Evolutionary conservation across 1,140 invertebrate genomes (phyloP), one percentile per base, ranked within the genome.

Genomic region (Drosophila neocordata): DNA sequence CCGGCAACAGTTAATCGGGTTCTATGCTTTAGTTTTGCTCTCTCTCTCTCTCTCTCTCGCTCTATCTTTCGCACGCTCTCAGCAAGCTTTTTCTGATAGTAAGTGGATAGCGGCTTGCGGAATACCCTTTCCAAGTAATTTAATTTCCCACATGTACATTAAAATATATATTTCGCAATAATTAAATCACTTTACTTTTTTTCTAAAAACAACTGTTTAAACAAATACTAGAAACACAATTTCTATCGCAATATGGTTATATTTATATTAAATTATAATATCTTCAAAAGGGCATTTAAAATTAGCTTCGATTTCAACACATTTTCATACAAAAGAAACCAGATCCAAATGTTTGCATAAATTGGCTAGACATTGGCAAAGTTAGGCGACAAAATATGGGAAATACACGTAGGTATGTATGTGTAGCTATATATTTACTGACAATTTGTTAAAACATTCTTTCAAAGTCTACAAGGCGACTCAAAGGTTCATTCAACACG

Each of bases 1-100:
- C 13, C 52, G 51, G 62, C 66, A 65, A 56, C 69, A 61, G 53
- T 60, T 85, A 80, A 83, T 85, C 81, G 77, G 69, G 70, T 84
- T 85, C 72, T 85, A 73, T 77, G 81, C 81, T 84, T 80, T 68
- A 53, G 65, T 37, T 48, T 8, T 22, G 24, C 34, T 34, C 58
- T 52, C 59, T 70, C 71, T 76, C 65, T 37, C 55, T 37, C 38
- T 57, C 56, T 65, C 69, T 72, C 75, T 20, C 12, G 22, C 13
- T 8, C 51, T 65, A 41, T 62, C 53, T 59, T 13, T 38, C 4
- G 37, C 37, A 13, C 41, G 15, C 41, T 48, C 41, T 48, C 2
- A 48, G 15, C 41, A 20, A 18, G 9, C 41, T 48, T 48, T 48
- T 20, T 20, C 41, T 20, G 41, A 11, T 20, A 20, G 8, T 48